Base-by-base conservation (phyloP, 2,888 invertebrate genomes). In the Habroteleia sp. region DNA sequence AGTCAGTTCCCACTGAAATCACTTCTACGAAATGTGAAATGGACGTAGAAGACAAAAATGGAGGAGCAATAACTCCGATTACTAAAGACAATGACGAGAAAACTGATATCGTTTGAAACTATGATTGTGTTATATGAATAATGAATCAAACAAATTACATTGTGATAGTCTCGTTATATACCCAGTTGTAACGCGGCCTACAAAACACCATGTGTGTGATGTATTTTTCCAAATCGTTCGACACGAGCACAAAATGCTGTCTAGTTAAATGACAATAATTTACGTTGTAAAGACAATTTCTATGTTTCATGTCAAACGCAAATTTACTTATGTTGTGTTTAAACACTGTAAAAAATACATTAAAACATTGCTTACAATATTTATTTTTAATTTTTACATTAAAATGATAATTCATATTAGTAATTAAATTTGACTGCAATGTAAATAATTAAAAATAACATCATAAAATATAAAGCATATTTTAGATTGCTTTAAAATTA, bases 111-210 rank as follows among this genome's bases (percentile, higher is more conserved):
- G 81, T 82, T 62, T 86, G 79, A 84, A 16, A 54, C 11, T 4
- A 46, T 25, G 54, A 73, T 27, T 23, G 33, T 56, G 33, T 17
- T 6, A 52, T 14, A 35, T 10, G 2, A 7, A 31, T 37, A 1
- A 39, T n/a, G 41, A 44, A 17, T 17, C 3, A 66, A 42, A 54
- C 17, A 79, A 78, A 69, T 56, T n/a, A 60, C 62, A 83, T 84
- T 88, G 87, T 87, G 87, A 88, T 88, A 88, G 87, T 82, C 81
- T 79, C 83, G 83, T 81, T n/a, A n/a, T n/a, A n/a, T 82, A 82
- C 79, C 23, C 33, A 13, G 14, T 50, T 62, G 78, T 74, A 81
- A 77, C 80, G 83, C 69, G 85, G 78, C 86, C 85, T 79, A n/a
- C 54, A 79, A 52, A 33, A 65, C 73, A 69, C 52, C 60, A 50